Percentiles rank a stretch among this genome's conserved stretches.
phyloP scores from a whole-genome alignment of 2,113 vertebrate genomes.

The Microtus pennsylvanicus region DNA sequence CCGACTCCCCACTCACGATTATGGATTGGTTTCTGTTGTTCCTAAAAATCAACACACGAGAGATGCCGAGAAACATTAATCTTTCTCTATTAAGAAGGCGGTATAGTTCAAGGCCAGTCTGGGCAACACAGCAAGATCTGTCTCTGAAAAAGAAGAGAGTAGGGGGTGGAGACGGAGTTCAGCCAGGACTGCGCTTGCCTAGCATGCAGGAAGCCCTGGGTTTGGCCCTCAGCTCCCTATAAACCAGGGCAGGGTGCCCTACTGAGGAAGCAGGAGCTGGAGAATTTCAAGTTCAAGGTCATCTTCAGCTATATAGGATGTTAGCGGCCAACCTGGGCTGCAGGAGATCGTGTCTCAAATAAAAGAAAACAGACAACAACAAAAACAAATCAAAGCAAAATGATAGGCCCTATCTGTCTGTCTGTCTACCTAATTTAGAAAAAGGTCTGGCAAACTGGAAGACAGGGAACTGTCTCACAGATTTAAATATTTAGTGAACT shows the following conservation, averaged over 20 bases:
- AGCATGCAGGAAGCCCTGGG: not conserved
- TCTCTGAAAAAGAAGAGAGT: not conserved
- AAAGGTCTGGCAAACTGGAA: not conserved
- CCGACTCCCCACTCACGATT: slow-evolving; percentile 98
- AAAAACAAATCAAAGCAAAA: not conserved
- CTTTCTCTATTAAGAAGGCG: not conserved
- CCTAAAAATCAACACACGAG: slow-evolving; percentile 84
- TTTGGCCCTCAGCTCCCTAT: not conserved
- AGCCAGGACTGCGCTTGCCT: not conserved
- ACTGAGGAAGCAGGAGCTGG: not conserved
- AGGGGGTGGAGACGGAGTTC: not conserved
- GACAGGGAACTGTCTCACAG: not conserved
- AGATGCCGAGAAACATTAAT: not conserved
- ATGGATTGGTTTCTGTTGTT: slow-evolving; percentile 97
- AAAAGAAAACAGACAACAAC: not conserved
- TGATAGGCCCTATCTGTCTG: not conserved
- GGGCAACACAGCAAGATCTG: not conserved
- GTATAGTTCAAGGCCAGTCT: not conserved
- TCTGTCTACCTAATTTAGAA: not conserved
- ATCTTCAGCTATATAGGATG: not conserved
- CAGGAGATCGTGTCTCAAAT: not conserved
- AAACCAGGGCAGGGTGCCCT: not conserved
- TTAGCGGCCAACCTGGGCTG: not conserved
- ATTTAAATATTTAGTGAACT: not conserved
- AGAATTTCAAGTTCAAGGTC: not conserved